A percentile compares a stretch with the other conserved stretches of the same genome.
phyloP scores from a whole-genome alignment of 2,113 vertebrate genomes.

The Erythrocercus mccallii region DNA sequence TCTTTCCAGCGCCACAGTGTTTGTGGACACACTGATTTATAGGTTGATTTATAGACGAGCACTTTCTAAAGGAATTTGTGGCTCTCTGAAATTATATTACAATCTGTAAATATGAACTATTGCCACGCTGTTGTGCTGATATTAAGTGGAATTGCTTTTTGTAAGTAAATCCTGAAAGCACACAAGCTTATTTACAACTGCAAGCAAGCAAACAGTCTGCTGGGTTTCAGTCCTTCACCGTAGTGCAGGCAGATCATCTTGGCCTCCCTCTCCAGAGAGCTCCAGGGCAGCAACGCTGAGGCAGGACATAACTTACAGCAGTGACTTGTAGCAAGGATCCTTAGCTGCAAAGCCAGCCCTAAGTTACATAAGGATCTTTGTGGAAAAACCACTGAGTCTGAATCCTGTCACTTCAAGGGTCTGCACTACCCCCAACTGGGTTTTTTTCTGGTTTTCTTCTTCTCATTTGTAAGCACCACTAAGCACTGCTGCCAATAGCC shows the following conservation, averaged over 20 bases:
- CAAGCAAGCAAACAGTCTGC: background rate
- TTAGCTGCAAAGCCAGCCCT: background rate
- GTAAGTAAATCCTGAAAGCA: conserved; percentile 25
- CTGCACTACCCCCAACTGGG: background rate
- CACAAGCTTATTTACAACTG: background rate
- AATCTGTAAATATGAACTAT: conserved; percentile 24
- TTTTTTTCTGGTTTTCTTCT: background rate
- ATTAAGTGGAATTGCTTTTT: conserved; percentile 17
- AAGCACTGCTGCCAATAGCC: background rate
- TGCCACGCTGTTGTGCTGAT: background rate
- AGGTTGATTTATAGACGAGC: background rate
- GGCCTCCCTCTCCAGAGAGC: background rate
- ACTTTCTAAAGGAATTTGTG: conserved; percentile 18
- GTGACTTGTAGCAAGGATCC: background rate
- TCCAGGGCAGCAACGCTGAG: background rate
- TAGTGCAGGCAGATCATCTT: background rate
- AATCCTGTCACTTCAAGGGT: background rate
- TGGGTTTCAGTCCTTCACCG: background rate
- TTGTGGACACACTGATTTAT: background rate
- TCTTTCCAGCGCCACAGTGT: background rate
- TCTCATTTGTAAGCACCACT: background rate
- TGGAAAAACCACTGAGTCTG: background rate
- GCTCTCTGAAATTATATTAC: conserved; percentile 4
- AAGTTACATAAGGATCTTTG: background rate
- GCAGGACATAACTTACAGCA: background rate